Evolutionary conservation across 2,113 vertebrate genomes (phyloP).

Genomic region (Pterophyllum scalare): DNA sequence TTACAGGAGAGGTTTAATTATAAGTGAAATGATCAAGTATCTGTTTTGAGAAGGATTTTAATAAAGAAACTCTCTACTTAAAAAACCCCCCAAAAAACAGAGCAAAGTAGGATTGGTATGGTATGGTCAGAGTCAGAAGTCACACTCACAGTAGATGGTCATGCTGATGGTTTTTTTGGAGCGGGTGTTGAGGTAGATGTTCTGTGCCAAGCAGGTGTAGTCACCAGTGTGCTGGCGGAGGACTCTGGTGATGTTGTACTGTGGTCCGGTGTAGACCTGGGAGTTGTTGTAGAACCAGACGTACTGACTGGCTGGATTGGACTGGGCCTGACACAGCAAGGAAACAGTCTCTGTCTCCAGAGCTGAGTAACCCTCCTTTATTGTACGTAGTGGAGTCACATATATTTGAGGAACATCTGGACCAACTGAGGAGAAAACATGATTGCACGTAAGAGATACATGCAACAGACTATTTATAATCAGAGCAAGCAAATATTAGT

Average conservation of each 20-base stretch:
- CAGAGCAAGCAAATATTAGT: background rate
- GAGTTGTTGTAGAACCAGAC: slow-evolving; percentile 90
- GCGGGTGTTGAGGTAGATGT: slow-evolving; percentile 84
- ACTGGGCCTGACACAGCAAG: slow-evolving; percentile 86
- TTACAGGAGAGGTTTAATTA: background rate
- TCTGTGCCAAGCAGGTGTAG: slow-evolving; percentile 90
- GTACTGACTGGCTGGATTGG: slow-evolving; percentile 89
- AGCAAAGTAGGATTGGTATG: too few species aligned
- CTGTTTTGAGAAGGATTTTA: slow-evolving; percentile 32
- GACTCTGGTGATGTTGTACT: slow-evolving; percentile 83
- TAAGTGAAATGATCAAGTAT: background rate
- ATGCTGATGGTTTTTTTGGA: slow-evolving; percentile 85
- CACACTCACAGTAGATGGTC: slow-evolving; percentile 91
- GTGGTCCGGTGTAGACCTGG: slow-evolving; percentile 83
- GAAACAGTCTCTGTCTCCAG: slow-evolving; percentile 87
- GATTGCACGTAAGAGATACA: background rate
- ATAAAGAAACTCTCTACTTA: too few species aligned
- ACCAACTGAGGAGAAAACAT: slow-evolving; percentile 77
- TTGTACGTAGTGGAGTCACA: slow-evolving; percentile 83
- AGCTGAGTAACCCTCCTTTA: slow-evolving; percentile 83
- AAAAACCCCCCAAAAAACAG: background rate
- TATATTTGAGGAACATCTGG: slow-evolving; percentile 87
- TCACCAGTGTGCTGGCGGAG: slow-evolving; percentile 85
- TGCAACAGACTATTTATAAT: background rate
- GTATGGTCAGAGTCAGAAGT: slow-evolving; percentile 1